Base-by-base conservation (phyloP, 2,797 vertebrate species). In the Acestrorhynchus altus region DNA sequence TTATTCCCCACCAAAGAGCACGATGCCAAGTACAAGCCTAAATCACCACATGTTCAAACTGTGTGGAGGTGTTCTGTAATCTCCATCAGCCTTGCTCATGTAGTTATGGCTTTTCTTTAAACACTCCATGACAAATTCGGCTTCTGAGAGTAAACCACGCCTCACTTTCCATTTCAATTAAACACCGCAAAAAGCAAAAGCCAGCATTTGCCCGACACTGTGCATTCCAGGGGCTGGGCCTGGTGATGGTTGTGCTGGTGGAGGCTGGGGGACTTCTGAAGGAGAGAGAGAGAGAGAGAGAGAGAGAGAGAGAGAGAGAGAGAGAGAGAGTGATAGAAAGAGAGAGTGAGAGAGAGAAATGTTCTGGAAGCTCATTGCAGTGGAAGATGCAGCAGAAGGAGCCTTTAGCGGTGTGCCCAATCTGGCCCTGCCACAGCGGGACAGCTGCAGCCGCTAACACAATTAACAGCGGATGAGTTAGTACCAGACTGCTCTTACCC, bases 381-480 rank as follows among this genome's bases (percentile, higher is more conserved):
- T 96, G 95, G 95, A 94, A 95, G 93, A 94, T 92, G 92, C 91
- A 93, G 94, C 94, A 95, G 94, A 97, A 95, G 95, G 93, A 94
- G 95, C 95, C 96, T 75, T 92, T 94, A 95, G 96, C 95, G 75
- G 94, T 96, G 92, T 89, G 92, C 92, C 89, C 95, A 97, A 97
- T 97, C 96, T 97, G 96, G 92, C 90, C 87, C 88, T 59, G 12
- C 91, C 93, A 94, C 93, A 92, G 88, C 89, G 92, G 93, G 94
- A 96, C 95, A 97, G 95, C 96, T 98, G 96, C 92, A 95, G 91
- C 60, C 92, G 94, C 94, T 96, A 96, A 96, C 94, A 95, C 93
- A 95, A 96, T 98, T 97, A 96, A 95, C 93, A 96, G 94, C 94
- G 95, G 95, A 96, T 97, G 96, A 97, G 92, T 97, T 96, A 95